Evolutionary conservation across 37 sponge, comb jelly and placozoan species (phyloP).

Genomic region (Diacarnus erythraeanus): DNA sequence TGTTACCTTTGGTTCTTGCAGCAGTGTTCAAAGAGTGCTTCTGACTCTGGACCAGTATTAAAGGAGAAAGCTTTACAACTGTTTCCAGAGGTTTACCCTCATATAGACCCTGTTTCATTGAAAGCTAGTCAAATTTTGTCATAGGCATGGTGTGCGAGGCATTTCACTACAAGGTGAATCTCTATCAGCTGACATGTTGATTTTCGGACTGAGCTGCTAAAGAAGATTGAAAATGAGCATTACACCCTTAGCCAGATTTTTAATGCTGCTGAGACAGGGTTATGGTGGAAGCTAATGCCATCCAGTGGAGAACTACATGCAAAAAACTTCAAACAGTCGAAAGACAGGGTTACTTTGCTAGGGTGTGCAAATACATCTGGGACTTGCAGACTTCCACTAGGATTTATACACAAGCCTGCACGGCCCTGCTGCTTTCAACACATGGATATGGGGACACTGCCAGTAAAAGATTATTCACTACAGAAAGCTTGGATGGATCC

Average conservation of each 20-base stretch:
- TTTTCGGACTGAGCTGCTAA: not conserved
- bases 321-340: not conserved
- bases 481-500: not conserved
- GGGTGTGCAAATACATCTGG: not conserved
- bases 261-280: constrained; percentile 2
- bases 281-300: constrained; percentile 5
- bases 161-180: constrained; percentile 4
- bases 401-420: not conserved
- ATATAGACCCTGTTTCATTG: not conserved
- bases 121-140: not conserved
- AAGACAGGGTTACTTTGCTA: not conserved
- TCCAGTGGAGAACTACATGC: not conserved
- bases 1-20: constrained; percentile 5
- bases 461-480: not conserved
- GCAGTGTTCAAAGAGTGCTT: not conserved
- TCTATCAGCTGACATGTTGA: not conserved
- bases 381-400: not conserved
- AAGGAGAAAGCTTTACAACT: constrained; percentile 3
- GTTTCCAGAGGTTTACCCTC: not conserved
- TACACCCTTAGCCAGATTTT: not conserved
- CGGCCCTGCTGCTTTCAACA: not conserved
- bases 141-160: not conserved
- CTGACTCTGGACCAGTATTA: constrained; percentile 1
- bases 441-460: not conserved
- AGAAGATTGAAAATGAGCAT: not conserved